These are phyloP conservation scores for Cyprinodon tularosa DNA, from an alignment of 2,113 vertebrate species.

Conservation along the genomic window DNA sequence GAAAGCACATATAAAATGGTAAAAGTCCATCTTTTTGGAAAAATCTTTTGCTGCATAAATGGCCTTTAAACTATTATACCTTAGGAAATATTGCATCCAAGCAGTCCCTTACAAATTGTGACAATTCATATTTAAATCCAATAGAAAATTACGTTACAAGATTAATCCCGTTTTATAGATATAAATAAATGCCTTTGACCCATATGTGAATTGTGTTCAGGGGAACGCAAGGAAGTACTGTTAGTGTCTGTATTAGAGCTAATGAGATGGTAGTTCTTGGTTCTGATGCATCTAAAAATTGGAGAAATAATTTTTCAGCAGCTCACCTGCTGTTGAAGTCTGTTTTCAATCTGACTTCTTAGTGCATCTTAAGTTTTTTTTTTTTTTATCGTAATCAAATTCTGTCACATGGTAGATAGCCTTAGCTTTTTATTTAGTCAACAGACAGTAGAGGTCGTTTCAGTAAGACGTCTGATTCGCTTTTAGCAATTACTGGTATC, in stretches of 20 bases:
- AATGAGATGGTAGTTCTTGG: too few relatives aligned
- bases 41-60: neutral
- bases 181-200: neutral
- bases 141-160: neutral
- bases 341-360: too few relatives aligned
- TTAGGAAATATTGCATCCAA: too few relatives aligned
- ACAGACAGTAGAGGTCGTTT: neutral
- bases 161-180: neutral
- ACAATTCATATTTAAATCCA: too few relatives aligned
- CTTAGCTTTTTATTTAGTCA: neutral
- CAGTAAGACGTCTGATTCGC: neutral
- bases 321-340: too few relatives aligned
- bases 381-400: neutral
- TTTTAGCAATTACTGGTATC: too few relatives aligned
- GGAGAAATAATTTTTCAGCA: too few relatives aligned
- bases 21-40: neutral
- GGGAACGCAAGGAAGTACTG: too few relatives aligned
- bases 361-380: neutral
- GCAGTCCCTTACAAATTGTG: too few relatives aligned
- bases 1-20: neutral
- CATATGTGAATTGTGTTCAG: neutral
- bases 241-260: too few relatives aligned
- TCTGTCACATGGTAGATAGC: neutral
- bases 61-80: too few relatives aligned
- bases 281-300: too few relatives aligned